A percentile compares a stretch with the other conserved stretches of the same genome.
These are phyloP conservation scores for Nesoenas mayeri DNA, from an alignment of 2,113 vertebrate species.

Conservation along the genomic window DNA sequence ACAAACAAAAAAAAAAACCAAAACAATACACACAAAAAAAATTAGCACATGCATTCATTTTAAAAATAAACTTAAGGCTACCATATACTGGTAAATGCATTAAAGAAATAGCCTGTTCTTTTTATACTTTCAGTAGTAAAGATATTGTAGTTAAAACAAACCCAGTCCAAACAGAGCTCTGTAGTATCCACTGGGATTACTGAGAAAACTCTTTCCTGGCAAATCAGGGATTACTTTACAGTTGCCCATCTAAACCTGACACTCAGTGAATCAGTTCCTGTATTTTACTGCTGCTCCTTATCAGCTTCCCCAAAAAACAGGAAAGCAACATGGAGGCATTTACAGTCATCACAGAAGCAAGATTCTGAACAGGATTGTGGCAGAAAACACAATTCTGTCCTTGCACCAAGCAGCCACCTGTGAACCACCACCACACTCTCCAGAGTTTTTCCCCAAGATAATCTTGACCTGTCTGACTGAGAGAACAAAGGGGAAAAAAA, in stretches of 20 bases:
- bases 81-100: not conserved
- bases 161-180: not conserved
- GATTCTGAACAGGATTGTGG: not conserved
- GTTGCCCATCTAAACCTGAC: not conserved
- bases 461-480: not conserved
- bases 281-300: not conserved
- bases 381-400: not conserved
- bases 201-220: not conserved
- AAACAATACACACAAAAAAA: not conserved
- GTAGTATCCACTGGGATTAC: not conserved
- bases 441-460: not conserved
- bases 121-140: not conserved
- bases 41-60: not conserved
- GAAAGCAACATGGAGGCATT: not conserved
- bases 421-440: not conserved
- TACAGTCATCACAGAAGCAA: not conserved
- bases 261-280: not conserved
- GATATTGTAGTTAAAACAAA: not conserved
- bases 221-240: not conserved
- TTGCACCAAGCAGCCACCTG: not conserved
- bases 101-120: not conserved
- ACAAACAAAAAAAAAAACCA: too few species aligned
- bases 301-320: rapidly evolving
- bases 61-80: not conserved
- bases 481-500: not conserved